Evolutionary conservation across 2,797 vertebrate genomes (phyloP), one percentile per base, ranked within the genome.

Genomic region (Hipposideros larvatus): DNA sequence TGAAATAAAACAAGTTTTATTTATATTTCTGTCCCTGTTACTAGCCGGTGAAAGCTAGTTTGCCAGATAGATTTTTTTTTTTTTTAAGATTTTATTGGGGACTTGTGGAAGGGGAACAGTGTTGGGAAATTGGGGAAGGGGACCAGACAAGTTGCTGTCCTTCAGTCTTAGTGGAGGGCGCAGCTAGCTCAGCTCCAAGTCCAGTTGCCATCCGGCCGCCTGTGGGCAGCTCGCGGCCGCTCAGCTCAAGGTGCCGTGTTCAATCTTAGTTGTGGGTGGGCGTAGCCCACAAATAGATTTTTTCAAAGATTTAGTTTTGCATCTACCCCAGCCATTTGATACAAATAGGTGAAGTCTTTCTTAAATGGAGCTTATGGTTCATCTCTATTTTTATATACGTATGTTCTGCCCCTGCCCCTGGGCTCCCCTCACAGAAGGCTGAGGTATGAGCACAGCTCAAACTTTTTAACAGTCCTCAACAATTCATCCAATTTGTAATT

Each of bases 1-100:
- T 28, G 46, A 89, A 95, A 87, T 95, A 75, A 93, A 91, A 66
- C 10, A 37, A 65, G 6, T 41, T 79, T 43, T 74, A 14, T 87
- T 84, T 93, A 41, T 46, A 65, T 63, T 53, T 90, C 28, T 83
- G 11, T 86, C 46, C 57, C 55, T 75, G 53, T 95, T 87, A 90
- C 21, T 70, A 71, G 51, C 24, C 59, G 0, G 37, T 24, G 34
- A 87, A 94, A 95, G 48, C 28, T 37, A 82, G 24, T 66, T 74
- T 65, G 43, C 70, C 28, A 59, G 46, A 53, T 18, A 48, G 34
- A 4, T n/a, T 53, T 90, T 93, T 71, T 90, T 93, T 71, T 34
- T 37, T 37, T 37, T 37, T 37, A 37, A 37, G 37, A 37, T 37
- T 37, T 37, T 37, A 37, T 37, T 37, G 37, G 2, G 37, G 37